These are phyloP conservation scores for Proteles cristata DNA, from an alignment of 2,113 vertebrate species.

Conservation along the genomic window DNA sequence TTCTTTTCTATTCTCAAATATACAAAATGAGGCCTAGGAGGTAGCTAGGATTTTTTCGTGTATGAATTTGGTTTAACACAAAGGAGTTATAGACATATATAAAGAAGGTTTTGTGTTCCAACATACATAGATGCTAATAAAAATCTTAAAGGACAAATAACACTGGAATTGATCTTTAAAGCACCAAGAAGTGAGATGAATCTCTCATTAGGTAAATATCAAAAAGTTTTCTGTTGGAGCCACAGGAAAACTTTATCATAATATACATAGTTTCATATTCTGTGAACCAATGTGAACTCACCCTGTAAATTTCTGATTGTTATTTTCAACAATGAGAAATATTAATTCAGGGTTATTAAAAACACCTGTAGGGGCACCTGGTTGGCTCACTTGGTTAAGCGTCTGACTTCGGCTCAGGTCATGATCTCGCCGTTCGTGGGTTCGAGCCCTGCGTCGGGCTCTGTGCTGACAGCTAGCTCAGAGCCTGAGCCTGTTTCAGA, in stretches of 20 bases:
- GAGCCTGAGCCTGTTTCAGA: too few relatives aligned
- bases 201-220: not conserved
- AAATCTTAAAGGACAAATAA: not conserved
- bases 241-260: not conserved
- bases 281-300: not conserved
- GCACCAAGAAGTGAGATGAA: not conserved
- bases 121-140: not conserved
- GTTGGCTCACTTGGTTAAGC: too few relatives aligned
- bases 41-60: not conserved
- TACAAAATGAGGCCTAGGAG: not conserved
- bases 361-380: too few relatives aligned
- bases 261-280: not conserved
- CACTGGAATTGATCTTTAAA: not conserved
- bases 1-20: not conserved
- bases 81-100: not conserved
- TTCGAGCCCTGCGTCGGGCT: too few relatives aligned
- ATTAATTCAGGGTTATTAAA: not conserved
- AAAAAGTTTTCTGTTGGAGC: not conserved
- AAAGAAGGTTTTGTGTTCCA: not conserved
- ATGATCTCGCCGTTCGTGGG: too few relatives aligned
- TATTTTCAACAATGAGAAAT: not conserved
- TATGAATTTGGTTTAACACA: not conserved
- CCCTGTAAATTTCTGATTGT: not conserved
- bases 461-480: too few relatives aligned
- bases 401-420: too few relatives aligned